Base-by-base conservation (phyloP, 2,113 vertebrate genomes). In the Ifrita kowaldi region DNA sequence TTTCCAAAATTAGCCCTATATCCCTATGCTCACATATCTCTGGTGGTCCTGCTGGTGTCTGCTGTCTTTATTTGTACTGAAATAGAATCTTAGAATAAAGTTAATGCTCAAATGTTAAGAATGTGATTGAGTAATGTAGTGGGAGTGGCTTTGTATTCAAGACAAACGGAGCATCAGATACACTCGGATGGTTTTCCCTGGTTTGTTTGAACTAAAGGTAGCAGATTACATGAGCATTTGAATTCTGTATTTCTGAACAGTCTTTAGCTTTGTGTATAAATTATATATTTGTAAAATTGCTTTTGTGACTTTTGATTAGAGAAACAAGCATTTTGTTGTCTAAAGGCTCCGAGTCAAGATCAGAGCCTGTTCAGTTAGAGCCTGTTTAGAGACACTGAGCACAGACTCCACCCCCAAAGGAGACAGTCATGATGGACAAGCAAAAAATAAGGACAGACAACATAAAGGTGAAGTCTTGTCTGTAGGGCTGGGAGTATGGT, bases 31-130 rank as follows among this genome's bases (percentile, higher is more conserved):
- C 42, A 68, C 7, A 4, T 79, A 55, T 85, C 78, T 93, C 75
- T 68, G 30, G 46, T 46, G 87, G n/a, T 81, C 60, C 55, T 87
- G 21, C 32, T 91, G 39, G 35, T 84, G n/a, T 91, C 65, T 89
- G n/a, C 62, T 89, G 46, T 80, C 52, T 87, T 65, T 89, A 75
- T 69, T 88, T 71, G 50, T 75, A 73, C 41, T 95, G 80, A 87
- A 89, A 49, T 69, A 73, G 46, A 94, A 74, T 86, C 88, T 85
- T 59, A 77, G 89, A 84, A 90, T 84, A 57, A 92, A 88, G 52
- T 85, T 90, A 92, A 91, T 76, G 53, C 42, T 91, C 46, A 87
- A 79, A 73, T 95, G 55, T 74, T 91, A 91, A 93, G 84, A 93
- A 91, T 76, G 89, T 81, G 41, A 89, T 76, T 93, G 87, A 87